phyloP scores from a whole-genome alignment of 1,140 invertebrate genomes.

The Polypedilum vanderplanki region DNA sequence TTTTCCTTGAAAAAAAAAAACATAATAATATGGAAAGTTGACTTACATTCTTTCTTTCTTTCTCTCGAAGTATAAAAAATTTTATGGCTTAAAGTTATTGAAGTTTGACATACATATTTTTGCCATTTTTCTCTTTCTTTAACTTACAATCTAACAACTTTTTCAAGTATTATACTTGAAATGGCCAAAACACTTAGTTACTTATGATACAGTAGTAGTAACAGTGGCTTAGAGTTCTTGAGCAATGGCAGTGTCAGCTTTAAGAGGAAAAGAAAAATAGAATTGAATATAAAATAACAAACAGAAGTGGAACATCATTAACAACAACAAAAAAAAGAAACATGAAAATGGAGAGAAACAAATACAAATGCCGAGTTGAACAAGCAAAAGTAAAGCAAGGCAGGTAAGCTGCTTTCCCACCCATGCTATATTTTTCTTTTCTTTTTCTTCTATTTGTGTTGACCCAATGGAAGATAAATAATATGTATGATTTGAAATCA shows the following conservation, averaged over 20 bases:
- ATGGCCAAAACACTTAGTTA: neutral
- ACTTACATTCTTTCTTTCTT: too few species aligned
- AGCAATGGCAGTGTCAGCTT: neutral
- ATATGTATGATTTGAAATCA: slow-evolving; percentile 19
- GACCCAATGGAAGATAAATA: slow-evolving; percentile 8
- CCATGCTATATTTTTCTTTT: neutral
- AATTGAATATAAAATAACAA: neutral
- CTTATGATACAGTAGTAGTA: neutral
- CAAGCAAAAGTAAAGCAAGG: neutral
- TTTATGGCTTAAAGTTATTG: slow-evolving; percentile 14
- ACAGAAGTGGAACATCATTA: neutral
- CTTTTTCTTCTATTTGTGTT: neutral
- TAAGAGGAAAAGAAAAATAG: neutral
- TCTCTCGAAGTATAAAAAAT: neutral
- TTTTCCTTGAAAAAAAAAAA: neutral
- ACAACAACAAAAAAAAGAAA: neutral
- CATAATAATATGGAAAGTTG: neutral
- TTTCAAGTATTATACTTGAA: too few species aligned
- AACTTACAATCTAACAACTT: neutral
- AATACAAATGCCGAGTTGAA: neutral
- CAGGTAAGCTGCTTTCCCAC: neutral
- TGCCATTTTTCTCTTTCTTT: neutral
- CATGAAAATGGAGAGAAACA: neutral
- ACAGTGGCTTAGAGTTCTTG: neutral
- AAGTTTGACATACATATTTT: slow-evolving; percentile 19